These are phyloP conservation scores for Zoanthus solanderi DNA, from an alignment of 92 coral and sea anemone genomes.

Conservation along the genomic window DNA sequence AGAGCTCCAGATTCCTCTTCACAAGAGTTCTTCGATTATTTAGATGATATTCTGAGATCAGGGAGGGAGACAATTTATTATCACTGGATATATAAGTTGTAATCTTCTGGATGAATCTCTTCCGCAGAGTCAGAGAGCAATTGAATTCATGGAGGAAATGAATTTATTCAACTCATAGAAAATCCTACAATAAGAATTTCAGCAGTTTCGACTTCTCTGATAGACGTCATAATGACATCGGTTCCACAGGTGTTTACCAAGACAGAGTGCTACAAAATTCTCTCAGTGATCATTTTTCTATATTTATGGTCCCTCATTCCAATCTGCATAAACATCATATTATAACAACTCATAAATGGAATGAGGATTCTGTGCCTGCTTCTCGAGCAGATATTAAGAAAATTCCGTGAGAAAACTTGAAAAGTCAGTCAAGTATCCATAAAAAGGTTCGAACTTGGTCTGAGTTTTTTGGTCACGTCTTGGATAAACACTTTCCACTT, in stretches of 20 bases:
- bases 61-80: background rate
- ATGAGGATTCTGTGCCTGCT: slow-evolving; percentile 12
- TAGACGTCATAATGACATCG: slow-evolving; percentile 28
- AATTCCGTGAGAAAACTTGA: background rate
- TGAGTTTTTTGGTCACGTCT: background rate
- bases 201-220: background rate
- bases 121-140: slow-evolving; percentile 24
- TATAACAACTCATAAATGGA: slow-evolving; percentile 32
- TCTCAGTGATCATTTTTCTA: slow-evolving; percentile 40
- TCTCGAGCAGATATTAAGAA: slow-evolving; percentile 3
- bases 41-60: background rate
- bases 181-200: slow-evolving; percentile 20
- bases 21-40: slow-evolving; percentile 17
- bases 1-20: slow-evolving; percentile 18
- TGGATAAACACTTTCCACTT: background rate
- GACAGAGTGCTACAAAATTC: slow-evolving; percentile 30
- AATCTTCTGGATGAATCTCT: slow-evolving; percentile 22
- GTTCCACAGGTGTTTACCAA: slow-evolving; percentile 28
- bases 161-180: slow-evolving; percentile 15
- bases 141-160: slow-evolving; percentile 30
- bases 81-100: slow-evolving; percentile 28
- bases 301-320: slow-evolving; percentile 29
- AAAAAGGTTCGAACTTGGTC: slow-evolving; percentile 11
- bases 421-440: slow-evolving; percentile 13
- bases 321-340: slow-evolving; percentile 16